Conservation (phyloP, 2,113 vertebrate species). For the Poeciliopsis retropinna region DNA sequence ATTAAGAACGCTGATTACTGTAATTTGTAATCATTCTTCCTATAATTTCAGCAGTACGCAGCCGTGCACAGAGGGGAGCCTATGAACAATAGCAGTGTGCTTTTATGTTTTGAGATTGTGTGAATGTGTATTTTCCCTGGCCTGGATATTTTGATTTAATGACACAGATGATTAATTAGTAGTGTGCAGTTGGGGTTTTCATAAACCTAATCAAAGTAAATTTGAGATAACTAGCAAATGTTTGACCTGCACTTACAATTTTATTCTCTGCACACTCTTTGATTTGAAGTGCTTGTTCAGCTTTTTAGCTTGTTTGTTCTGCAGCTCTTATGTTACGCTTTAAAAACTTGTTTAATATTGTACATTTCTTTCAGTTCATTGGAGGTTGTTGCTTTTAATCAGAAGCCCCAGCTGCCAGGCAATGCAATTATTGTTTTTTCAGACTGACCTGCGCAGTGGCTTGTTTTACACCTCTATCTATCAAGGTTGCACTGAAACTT, state of each 20-base stretch:
- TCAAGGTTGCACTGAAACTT: slow-evolving; percentile 51
- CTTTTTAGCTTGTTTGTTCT: slow-evolving; percentile 10
- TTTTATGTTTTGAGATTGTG: background rate
- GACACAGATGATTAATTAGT: slow-evolving; percentile 27
- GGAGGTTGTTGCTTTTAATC: slow-evolving; percentile 38
- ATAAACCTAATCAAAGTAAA: slow-evolving; percentile 11
- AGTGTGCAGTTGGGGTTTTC: background rate
- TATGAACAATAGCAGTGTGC: slow-evolving; percentile 14
- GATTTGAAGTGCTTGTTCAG: slow-evolving; percentile 4
- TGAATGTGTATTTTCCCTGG: slow-evolving; percentile 5
- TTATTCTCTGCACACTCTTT: slow-evolving; percentile 3
- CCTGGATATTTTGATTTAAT: slow-evolving; percentile 29
- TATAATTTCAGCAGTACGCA: slow-evolving; percentile 39
- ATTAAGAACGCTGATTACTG: slow-evolving; percentile 53
- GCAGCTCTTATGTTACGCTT: slow-evolving; percentile 18
- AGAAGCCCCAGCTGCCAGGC: slow-evolving; percentile 36
- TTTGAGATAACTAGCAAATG: slow-evolving; percentile 22
- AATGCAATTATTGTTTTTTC: slow-evolving; percentile 40
- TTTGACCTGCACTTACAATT: background rate
- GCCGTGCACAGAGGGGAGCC: slow-evolving; percentile 29
- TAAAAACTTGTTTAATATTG: background rate
- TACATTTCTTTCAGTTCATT: slow-evolving; percentile 30
- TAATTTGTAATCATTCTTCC: slow-evolving; percentile 53
- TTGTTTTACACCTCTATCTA: slow-evolving; percentile 56
- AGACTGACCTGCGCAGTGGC: slow-evolving; percentile 35